Conservation (phyloP, 2,113 vertebrate species). For the Xyrauchen texanus region DNA sequence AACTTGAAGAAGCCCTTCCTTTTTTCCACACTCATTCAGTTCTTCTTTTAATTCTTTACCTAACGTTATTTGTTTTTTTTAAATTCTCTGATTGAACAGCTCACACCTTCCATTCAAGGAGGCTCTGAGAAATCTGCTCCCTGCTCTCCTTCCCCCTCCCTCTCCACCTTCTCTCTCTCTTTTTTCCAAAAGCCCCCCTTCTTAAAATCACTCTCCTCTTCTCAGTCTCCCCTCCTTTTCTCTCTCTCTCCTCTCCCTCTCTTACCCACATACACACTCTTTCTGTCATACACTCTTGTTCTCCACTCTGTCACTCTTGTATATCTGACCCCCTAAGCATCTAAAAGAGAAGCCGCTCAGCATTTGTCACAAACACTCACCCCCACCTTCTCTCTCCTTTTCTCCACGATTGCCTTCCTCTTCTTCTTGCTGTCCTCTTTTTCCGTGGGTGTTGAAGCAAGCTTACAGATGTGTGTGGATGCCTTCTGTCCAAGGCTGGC, state of each 20-base stretch:
- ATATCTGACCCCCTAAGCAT: conserved; percentile 50
- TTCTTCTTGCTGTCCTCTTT: neutral
- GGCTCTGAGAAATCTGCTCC: conserved; percentile 27
- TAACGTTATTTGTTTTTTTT: conserved; percentile 39
- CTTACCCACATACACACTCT: conserved; percentile 28
- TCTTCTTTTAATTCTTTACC: conserved; percentile 37
- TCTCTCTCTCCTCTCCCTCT: conserved; percentile 17
- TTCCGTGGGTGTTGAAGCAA: conserved; percentile 12
- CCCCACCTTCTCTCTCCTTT: conserved; percentile 10
- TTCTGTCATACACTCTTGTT: conserved; percentile 12
- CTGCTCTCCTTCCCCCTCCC: conserved; percentile 12
- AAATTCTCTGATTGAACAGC: conserved; percentile 35
- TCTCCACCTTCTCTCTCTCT: conserved; percentile 32
- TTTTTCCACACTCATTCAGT: conserved; percentile 33
- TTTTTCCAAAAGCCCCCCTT: conserved; percentile 37
- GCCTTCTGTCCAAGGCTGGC: conserved; percentile 2
- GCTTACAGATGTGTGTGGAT: neutral
- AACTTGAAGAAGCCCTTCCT: neutral
- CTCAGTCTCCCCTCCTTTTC: conserved; percentile 12
- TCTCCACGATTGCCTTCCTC: neutral
- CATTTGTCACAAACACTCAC: conserved; percentile 36
- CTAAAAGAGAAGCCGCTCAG: conserved; percentile 37
- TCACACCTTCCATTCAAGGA: conserved; percentile 32
- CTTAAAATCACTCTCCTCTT: neutral
- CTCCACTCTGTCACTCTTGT: conserved; percentile 47